A percentile compares a stretch with the other conserved stretches of the same genome.
Conservation (phyloP, 2,888 invertebrate genomes). For the Lasioglossum pauxillum region DNA sequence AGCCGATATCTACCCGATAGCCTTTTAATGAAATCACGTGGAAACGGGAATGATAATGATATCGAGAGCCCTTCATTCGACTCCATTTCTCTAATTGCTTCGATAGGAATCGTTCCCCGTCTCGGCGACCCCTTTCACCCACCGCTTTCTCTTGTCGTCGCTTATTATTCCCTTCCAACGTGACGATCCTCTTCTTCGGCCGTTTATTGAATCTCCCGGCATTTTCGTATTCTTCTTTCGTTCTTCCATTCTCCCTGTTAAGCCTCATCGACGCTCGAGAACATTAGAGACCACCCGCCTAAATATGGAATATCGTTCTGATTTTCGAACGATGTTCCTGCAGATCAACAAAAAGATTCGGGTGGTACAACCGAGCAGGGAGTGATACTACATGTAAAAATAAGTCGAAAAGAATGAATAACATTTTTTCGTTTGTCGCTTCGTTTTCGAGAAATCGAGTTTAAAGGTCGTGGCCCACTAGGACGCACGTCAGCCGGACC, state of each 20-base stretch:
- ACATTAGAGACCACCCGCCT: background rate
- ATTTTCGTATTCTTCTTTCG: background rate
- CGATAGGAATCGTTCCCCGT: conserved; percentile 36
- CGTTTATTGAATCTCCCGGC: conserved; percentile 34
- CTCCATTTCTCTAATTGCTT: conserved; percentile 53
- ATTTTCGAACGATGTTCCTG: background rate
- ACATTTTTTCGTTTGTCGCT: no score
- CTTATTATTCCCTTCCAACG: conserved; percentile 36
- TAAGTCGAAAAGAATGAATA: no score
- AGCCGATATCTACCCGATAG: conserved; percentile 38
- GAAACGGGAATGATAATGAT: conserved; percentile 53
- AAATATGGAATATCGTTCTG: background rate
- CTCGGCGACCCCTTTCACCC: conserved; percentile 31
- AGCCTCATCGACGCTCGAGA: conserved; percentile 1
- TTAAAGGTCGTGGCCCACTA: no score
- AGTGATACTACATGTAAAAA: no score
- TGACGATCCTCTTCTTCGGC: background rate
- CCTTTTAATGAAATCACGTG: conserved; percentile 56
- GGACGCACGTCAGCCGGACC: no score
- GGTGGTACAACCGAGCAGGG: no score
- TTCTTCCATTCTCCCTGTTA: background rate
- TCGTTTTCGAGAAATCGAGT: no score
- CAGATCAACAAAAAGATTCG: background rate
- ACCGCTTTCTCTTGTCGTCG: conserved; percentile 35
- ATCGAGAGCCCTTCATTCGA: conserved; percentile 44